Evolutionary conservation across 1,140 invertebrate species (phyloP), one percentile per base, ranked within the genome.

Genomic region (Phymastichus coffea): DNA sequence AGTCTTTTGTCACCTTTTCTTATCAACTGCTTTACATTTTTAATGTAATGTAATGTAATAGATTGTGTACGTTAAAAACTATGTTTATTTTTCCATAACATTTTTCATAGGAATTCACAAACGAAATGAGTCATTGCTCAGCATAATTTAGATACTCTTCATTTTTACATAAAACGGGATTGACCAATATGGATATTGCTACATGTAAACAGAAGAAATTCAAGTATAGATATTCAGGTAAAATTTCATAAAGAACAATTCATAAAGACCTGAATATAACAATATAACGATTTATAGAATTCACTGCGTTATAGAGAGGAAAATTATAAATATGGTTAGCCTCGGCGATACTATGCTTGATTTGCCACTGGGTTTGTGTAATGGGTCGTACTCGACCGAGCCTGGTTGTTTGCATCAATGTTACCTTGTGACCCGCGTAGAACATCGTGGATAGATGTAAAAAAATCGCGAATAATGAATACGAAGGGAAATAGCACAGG

Each of bases 21-120:
- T 22, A 76, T 25, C 8, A 65, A 48, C 25, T 58, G 66, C 69
- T 81, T 81, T n/a, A 81, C 60, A 46, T 66, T 52, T 43, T 69
- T 49, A 40, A 82, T 60, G 57, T 70, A 72, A 64, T 75, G 80
- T 71, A 52, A 70, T 82, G 81, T 40, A 65, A 47, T 68, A 71
- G 47, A 26, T 64, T 64, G 53, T 73, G 70, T 0, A 74, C 57
- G 56, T 74, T 74, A 33, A 72, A 66, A 7, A 66, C 58, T 12
- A 65, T 26, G 60, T 66, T 63, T 19, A 71, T 40, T 48, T 3
- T 14, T 9, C 70, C 71, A 63, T 70, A 75, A 30, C 66, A 48
- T n/a, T 55, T 40, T 57, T 53, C 43, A 28, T 57, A 69, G 20
- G 22, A 22, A 60, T 35, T 46, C 33, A 66, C 56, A 57, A 73